phyloP scores from a whole-genome alignment of 2,888 invertebrate species.

The Athalia rosae region DNA sequence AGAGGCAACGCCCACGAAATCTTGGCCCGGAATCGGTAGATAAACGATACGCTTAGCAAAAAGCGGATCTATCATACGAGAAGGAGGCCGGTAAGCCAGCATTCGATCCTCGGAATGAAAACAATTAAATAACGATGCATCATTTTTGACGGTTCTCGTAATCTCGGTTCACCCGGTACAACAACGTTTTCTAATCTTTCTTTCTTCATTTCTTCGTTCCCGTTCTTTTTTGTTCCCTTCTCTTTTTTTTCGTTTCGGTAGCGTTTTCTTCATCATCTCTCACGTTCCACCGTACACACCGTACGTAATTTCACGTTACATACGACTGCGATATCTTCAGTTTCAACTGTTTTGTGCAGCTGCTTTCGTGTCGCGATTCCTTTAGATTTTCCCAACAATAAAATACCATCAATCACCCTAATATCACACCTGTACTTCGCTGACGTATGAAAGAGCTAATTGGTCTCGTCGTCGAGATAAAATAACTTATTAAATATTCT shows the following conservation, averaged over 20 bases:
- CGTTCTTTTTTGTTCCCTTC: no score
- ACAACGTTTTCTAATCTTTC: not conserved
- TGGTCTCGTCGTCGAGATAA: not conserved
- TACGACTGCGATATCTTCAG: no score
- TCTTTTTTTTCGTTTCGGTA: not conserved
- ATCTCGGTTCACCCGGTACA: not conserved
- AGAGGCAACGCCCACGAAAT: constrained; percentile 1
- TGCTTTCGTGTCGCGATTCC: not conserved
- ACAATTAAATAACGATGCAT: constrained; percentile 38
- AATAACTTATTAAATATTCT: not conserved
- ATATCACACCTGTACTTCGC: not conserved
- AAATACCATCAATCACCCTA: constrained; percentile 17
- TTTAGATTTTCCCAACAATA: constrained; percentile 6
- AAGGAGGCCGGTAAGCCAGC: not conserved
- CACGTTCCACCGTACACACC: not conserved
- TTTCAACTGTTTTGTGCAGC: no score
- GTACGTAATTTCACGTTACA: no score
- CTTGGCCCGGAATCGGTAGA: not conserved
- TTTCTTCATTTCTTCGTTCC: not conserved
- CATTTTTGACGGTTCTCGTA: constrained; percentile 14
- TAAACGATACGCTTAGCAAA: constrained; percentile 16
- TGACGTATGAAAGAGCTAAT: constrained; percentile 24
- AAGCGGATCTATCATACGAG: constrained; percentile 15
- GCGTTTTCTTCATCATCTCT: not conserved
- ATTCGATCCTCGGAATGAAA: constrained; percentile 30